Conservation (phyloP, 2,113 vertebrate species). For the Salminus brasiliensis region DNA sequence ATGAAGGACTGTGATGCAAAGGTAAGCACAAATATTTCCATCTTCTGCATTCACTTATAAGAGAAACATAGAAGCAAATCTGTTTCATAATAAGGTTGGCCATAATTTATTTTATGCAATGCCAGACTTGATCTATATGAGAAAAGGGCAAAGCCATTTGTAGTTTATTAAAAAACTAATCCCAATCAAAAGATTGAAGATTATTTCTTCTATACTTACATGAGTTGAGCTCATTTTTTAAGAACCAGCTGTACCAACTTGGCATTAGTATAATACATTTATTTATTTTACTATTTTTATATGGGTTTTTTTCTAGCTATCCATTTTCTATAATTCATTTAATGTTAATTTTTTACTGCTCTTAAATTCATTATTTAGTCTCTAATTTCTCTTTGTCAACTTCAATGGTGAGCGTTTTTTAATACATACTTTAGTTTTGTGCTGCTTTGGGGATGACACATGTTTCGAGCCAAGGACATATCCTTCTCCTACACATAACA, state of each 20-base stretch:
- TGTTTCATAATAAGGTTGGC: constrained; percentile 42
- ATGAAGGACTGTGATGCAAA: constrained; percentile 27
- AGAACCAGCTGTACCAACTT: constrained; percentile 17
- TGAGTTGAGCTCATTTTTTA: constrained; percentile 29
- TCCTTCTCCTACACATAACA: neutral
- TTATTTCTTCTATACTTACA: constrained; percentile 7
- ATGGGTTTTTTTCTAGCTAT: constrained; percentile 32
- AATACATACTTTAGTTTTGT: constrained; percentile 31
- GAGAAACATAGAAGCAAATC: constrained; percentile 56
- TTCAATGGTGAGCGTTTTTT: neutral
- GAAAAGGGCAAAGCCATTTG: constrained; percentile 52
- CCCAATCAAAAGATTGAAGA: neutral
- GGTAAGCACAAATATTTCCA: constrained; percentile 54
- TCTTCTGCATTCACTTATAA: constrained; percentile 36
- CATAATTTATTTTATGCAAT: constrained; percentile 34
- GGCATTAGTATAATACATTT: constrained; percentile 18
- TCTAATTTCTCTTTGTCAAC: neutral
- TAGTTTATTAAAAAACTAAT: constrained; percentile 55
- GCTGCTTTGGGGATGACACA: neutral
- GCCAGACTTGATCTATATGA: constrained; percentile 24
- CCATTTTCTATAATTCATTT: constrained; percentile 45
- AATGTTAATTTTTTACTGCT: constrained; percentile 55
- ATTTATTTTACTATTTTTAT: constrained; percentile 44
- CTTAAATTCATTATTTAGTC: constrained; percentile 61
- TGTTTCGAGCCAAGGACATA: constrained; percentile 30